Evolutionary conservation across 1,140 invertebrate genomes (phyloP).

Genomic region (Drosophila nikananu): DNA sequence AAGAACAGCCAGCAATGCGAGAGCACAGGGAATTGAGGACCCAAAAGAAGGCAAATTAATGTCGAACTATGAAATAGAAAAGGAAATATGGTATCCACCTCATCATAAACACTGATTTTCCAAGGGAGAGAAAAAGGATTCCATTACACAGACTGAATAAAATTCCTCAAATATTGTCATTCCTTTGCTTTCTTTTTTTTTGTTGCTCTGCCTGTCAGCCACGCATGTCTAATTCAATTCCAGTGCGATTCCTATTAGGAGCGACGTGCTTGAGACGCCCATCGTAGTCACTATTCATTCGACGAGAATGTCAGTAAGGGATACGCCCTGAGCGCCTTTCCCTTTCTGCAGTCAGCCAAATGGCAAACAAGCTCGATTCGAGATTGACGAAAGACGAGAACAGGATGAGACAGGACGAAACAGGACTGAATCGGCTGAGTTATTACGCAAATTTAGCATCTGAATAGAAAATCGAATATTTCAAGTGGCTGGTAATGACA

Average conservation of each 20-base stretch:
- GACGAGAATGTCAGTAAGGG: conserved; percentile 12
- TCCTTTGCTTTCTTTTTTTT: conserved; percentile 10
- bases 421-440: conserved; percentile 40
- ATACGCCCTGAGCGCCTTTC: conserved; percentile 18
- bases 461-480: conserved; percentile 78
- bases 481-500: conserved; percentile 76
- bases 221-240: conserved; percentile 50
- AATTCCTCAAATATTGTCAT: conserved; percentile 3
- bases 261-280: conserved; percentile 35
- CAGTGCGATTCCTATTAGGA: conserved; percentile 35
- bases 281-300: conserved; percentile 42
- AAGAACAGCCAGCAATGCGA: not conserved
- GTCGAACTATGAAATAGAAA: too few species aligned
- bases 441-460: conserved; percentile 75
- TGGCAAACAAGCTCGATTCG: conserved; percentile 56
- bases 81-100: too few species aligned
- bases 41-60: not conserved
- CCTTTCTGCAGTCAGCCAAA: conserved; percentile 40
- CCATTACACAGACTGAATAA: not conserved
- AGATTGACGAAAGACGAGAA: conserved; percentile 37
- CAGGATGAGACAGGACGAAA: conserved; percentile 16
- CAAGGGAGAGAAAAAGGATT: not conserved
- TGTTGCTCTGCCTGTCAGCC: conserved; percentile 7
- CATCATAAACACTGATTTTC: not conserved
- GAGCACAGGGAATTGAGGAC: not conserved